These are phyloP conservation scores for Cotesia congregata DNA, from an alignment of 2,888 invertebrate genomes.

Conservation along the genomic window DNA sequence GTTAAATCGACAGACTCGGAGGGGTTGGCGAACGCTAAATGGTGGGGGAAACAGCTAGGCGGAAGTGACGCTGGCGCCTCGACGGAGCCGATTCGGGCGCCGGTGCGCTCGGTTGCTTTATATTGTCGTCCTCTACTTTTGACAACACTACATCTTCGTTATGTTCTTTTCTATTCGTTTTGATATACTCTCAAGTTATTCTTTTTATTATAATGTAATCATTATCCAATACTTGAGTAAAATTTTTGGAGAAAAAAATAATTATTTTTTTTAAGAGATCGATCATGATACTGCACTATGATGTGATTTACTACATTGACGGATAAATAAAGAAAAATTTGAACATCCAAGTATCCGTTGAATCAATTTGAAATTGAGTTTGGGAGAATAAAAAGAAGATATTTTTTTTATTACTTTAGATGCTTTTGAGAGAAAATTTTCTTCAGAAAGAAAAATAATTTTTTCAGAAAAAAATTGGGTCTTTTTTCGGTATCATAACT, in stretches of 20 bases:
- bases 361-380: no score
- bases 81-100: constrained; percentile 69
- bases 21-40: constrained; percentile 42
- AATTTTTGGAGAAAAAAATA: not conserved
- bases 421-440: no score
- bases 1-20: constrained; percentile 46
- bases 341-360: no score
- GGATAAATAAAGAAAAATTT: no score
- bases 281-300: no score
- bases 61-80: constrained; percentile 71
- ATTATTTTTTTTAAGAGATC: not conserved
- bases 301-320: no score
- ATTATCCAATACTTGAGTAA: not conserved
- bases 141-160: constrained; percentile 67
- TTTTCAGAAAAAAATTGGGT: no score
- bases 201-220: not conserved
- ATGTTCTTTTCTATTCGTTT: constrained; percentile 59
- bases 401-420: no score
- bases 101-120: constrained; percentile 68
- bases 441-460: no score
- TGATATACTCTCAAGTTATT: not conserved
- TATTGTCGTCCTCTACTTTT: constrained; percentile 59
- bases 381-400: no score
- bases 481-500: no score
- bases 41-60: constrained; percentile 51